A percentile compares a stretch with the other conserved stretches of the same genome.
Evolutionary conservation across 2,888 invertebrate genomes (phyloP).

Genomic region (Diaprepes abbreviatus): DNA sequence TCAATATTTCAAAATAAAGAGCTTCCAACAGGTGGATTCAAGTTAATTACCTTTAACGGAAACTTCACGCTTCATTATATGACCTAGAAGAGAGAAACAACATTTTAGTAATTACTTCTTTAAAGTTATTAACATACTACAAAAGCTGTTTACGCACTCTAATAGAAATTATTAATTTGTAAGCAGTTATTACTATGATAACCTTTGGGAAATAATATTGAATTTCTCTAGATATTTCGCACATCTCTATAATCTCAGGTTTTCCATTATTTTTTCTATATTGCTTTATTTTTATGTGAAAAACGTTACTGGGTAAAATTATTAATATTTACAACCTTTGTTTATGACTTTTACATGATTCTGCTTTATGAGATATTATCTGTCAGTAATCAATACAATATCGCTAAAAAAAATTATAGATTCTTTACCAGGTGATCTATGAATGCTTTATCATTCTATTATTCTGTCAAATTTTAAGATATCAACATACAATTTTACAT

Average conservation of each 20-base stretch:
- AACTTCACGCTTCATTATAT: neutral
- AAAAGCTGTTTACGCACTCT: neutral
- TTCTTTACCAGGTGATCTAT: no score
- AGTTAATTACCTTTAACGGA: neutral
- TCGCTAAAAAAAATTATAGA: no score
- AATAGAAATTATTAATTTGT: neutral
- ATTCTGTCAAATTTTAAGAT: no score
- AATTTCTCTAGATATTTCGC: neutral
- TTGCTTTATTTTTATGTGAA: neutral
- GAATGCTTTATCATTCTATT: no score
- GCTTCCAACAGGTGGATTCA: neutral
- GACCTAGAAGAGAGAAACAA: neutral
- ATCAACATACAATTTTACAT: no score
- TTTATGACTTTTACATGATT: neutral
- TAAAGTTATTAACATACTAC: neutral
- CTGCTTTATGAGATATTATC: neutral
- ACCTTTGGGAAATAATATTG: neutral
- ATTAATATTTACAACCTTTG: neutral
- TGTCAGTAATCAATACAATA: no score
- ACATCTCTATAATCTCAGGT: neutral
- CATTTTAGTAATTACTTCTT: neutral
- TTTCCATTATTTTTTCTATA: neutral
- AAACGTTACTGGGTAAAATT: neutral
- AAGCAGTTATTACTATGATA: neutral
- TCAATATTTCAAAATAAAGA: neutral